Evolutionary conservation across 2,888 invertebrate genomes (phyloP).

Genomic region (Nasonovia ribisnigri): DNA sequence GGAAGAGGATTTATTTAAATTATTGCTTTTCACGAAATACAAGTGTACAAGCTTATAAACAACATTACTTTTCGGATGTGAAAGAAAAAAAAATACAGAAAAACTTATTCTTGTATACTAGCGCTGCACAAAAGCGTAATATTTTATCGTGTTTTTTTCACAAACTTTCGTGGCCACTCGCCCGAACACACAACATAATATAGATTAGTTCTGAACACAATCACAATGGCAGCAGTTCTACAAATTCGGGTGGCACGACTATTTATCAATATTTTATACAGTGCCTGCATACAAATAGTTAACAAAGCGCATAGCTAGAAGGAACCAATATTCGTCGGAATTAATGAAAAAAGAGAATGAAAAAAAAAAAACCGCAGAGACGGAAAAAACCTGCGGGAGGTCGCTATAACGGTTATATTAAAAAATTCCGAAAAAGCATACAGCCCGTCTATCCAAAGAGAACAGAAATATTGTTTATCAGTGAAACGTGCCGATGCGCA

Average conservation of each 20-base stretch:
- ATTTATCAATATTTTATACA: background rate
- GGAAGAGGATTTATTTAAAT: slow-evolving; percentile 39
- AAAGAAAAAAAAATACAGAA: background rate
- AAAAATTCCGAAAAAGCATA: background rate
- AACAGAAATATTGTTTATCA: background rate
- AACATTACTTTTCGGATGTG: background rate
- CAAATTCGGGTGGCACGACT: background rate
- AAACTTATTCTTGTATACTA: slow-evolving; percentile 11
- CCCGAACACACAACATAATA: slow-evolving; percentile 7
- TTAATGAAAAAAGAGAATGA: background rate
- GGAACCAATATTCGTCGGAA: background rate
- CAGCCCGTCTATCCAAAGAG: background rate
- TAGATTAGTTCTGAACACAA: slow-evolving; percentile 17
- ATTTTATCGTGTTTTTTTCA: background rate
- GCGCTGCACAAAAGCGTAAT: background rate
- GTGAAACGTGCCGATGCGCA: background rate
- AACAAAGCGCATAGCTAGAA: background rate
- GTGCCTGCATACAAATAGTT: background rate
- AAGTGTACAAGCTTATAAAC: background rate
- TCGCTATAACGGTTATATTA: background rate
- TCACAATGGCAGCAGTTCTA: background rate
- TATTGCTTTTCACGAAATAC: slow-evolving; percentile 13
- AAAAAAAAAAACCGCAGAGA: background rate
- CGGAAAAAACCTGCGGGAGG: background rate
- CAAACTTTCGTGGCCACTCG: background rate